Percentiles rank a stretch among this genome's conserved stretches.
Conservation (phyloP, 1,140 invertebrate genomes). For the Drosophila paulistorum region DNA sequence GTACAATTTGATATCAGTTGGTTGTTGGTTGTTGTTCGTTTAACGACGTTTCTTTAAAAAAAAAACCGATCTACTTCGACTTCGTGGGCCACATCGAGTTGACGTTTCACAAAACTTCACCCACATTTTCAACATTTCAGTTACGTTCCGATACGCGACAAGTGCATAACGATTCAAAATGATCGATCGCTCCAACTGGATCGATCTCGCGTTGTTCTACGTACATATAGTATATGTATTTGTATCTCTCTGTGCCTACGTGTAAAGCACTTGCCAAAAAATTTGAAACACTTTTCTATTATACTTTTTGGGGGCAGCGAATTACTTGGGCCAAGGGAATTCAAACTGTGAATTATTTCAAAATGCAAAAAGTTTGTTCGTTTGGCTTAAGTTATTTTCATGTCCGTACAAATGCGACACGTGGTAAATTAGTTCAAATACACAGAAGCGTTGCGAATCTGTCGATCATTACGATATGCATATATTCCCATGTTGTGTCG, state of each 20-base stretch:
- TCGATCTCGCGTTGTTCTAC: constrained; percentile 5
- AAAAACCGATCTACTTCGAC: constrained; percentile 13
- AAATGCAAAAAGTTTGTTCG: constrained; percentile 79
- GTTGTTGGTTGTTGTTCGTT: constrained; percentile 5
- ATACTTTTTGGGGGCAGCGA: constrained; percentile 54
- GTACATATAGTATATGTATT: no score
- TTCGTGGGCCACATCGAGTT: constrained; percentile 44
- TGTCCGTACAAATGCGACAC: constrained; percentile 59
- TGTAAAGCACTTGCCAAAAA: constrained; percentile 29
- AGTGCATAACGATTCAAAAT: constrained; percentile 65
- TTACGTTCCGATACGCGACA: constrained; percentile 80
- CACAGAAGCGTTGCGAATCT: neutral
- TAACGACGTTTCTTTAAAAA: constrained; percentile 6
- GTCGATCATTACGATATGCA: neutral
- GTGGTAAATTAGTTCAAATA: constrained; percentile 32
- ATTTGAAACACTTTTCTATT: neutral
- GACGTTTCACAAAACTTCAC: constrained; percentile 75
- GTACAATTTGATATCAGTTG: constrained; percentile 53
- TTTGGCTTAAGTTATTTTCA: constrained; percentile 83
- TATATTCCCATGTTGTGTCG: neutral
- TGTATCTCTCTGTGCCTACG: constrained; percentile 16
- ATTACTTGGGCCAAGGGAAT: constrained; percentile 83
- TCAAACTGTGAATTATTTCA: constrained; percentile 65
- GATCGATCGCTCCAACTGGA: constrained; percentile 10
- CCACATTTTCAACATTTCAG: constrained; percentile 77